phyloP scores from a whole-genome alignment of 2,113 vertebrate genomes.

The Zingel zingel region DNA sequence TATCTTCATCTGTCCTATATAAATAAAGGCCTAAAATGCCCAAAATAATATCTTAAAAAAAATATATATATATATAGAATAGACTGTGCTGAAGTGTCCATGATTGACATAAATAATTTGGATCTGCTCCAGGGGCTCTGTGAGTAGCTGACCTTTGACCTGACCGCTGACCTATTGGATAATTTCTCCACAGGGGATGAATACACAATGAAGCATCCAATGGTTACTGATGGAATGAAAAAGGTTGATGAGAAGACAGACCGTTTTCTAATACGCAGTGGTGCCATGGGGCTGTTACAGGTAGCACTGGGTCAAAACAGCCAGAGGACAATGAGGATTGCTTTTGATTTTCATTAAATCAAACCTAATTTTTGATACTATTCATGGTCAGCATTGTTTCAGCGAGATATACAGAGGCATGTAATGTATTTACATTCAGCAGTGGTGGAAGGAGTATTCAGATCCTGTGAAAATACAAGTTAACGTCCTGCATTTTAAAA shows the following conservation, averaged over 20 bases:
- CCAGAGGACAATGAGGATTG: not conserved
- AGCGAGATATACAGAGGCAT: no score
- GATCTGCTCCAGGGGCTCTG: not conserved
- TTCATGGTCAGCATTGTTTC: not conserved
- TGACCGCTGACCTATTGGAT: conserved; percentile 10
- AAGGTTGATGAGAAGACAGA: conserved; percentile 1
- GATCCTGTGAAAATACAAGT: no score
- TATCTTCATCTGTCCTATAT: no score
- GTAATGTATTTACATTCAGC: no score
- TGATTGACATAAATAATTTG: conserved; percentile 16
- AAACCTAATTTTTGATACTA: not conserved
- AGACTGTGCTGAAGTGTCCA: not conserved
- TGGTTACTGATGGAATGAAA: conserved; percentile 23
- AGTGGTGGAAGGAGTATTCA: no score
- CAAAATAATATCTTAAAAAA: no score
- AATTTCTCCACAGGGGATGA: conserved; percentile 2
- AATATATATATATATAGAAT: no score
- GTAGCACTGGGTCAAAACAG: not conserved
- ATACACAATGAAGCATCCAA: conserved; percentile 27
- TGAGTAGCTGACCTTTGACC: conserved; percentile 30
- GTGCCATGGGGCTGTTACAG: not conserved
- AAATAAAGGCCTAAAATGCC: no score
- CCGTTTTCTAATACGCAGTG: not conserved
- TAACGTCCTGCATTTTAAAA: no score
- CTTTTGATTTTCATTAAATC: not conserved